These are phyloP conservation scores for Sphyrna mokarran DNA, from an alignment of 2,113 vertebrate species.

Conservation along the genomic window DNA sequence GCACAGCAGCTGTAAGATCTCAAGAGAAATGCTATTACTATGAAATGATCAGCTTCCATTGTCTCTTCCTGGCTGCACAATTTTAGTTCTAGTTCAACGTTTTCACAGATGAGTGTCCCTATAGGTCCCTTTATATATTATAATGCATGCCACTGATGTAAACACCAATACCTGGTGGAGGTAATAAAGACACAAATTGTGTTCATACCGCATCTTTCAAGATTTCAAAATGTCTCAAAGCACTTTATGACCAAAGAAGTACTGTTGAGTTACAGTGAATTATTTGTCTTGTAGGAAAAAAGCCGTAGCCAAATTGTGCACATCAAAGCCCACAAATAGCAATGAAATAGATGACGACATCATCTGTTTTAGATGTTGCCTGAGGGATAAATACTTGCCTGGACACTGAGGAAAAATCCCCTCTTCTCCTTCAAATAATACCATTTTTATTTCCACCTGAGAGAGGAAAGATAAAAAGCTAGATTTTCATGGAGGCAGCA, in stretches of 20 bases:
- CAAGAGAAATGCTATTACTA: not conserved
- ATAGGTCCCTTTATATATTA: not conserved
- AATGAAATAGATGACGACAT: not conserved
- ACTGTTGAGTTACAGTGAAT: not conserved
- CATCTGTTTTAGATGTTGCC: not conserved
- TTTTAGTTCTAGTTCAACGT: not conserved
- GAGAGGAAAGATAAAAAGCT: not conserved
- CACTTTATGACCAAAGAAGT: not conserved
- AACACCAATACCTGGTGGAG: not conserved
- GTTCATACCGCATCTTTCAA: not conserved
- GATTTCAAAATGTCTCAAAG: not conserved
- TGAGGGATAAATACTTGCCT: not conserved
- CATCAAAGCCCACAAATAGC: not conserved
- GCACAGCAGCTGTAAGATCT: not conserved
- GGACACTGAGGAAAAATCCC: not conserved
- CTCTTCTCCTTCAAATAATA: not conserved
- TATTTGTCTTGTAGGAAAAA: not conserved
- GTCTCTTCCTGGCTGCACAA: not conserved
- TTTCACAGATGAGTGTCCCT: not conserved
- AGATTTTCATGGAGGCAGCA: too few species aligned
- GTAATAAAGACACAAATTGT: not conserved
- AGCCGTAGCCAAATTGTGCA: not conserved
- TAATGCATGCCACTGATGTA: not conserved
- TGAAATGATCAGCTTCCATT: not conserved
- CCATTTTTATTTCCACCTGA: not conserved